Base-by-base conservation (phyloP, 2,888 invertebrate species). In the Macaria liturata region DNA sequence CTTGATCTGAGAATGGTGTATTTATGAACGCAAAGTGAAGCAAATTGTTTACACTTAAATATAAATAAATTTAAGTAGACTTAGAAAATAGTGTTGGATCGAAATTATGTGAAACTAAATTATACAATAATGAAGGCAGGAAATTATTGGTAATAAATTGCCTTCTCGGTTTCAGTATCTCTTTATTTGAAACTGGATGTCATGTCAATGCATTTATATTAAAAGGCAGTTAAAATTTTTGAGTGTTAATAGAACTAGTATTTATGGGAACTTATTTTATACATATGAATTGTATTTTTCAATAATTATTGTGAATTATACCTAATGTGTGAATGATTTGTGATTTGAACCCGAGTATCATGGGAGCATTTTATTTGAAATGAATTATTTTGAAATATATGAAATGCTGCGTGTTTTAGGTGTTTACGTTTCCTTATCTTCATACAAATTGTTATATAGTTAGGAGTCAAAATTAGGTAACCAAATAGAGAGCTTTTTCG, bases 21-120 rank as follows among this genome's bases (percentile, higher is more conserved):
- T 62, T 61, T 57, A 52, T 57, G 55, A 64, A 65, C 56, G 61
- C 69, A 66, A 57, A 63, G 57, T 59, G 54, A 68, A 62, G 64
- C 55, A 57, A 61, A 57, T 61, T 67, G 57, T 42, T 49, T 9
- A 7, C 34, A 6, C 4, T 37, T 37, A 37, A 1, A 7, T 37
- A 37, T 7, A 37, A 6, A 37, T 7, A 37, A 7, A 37, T 37
- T 6, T 37, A 37, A 37, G 34, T 37, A 37, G 34, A 0, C 5
- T 37, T 37, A 37, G 34, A 37, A 37, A 4, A 37, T 37, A 37
- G 34, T 37, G 34, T 4, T 6, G 34, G 34, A 37, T 37, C 7
- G 34, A 37, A 37, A 7, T 37, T 37, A 37, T 37, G 34, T 37
- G 34, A 37, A 37, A 37, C 34, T 37, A 2, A 4, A 37, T 37